Percentiles rank a stretch among this genome's conserved stretches.
These are phyloP conservation scores for Daboia siamensis DNA, from an alignment of 2,113 vertebrate genomes.

Conservation along the genomic window DNA sequence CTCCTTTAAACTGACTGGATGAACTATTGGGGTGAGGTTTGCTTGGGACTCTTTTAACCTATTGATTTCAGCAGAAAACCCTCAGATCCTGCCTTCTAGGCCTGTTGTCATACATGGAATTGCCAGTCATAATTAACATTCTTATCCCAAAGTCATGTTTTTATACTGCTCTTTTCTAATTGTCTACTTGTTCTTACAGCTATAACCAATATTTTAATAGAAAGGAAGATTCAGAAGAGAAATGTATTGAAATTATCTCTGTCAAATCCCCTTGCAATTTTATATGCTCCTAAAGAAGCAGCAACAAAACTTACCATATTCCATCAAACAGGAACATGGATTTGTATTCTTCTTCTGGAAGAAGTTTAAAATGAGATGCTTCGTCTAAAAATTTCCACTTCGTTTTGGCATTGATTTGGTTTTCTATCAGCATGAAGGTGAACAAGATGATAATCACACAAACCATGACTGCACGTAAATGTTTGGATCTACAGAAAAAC, in stretches of 20 bases:
- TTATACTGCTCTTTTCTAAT: not conserved
- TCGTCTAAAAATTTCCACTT: not conserved
- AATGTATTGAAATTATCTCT: too few relatives aligned
- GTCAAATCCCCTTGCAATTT: not conserved
- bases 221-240: not conserved
- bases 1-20: too few relatives aligned
- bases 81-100: too few relatives aligned
- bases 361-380: not conserved
- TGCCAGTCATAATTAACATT: too few relatives aligned
- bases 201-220: not conserved
- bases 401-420: not conserved
- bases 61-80: too few relatives aligned
- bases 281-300: not conserved
- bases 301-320: slow-evolving; percentile 3
- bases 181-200: not conserved
- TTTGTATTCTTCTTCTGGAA: slow-evolving; percentile 12
- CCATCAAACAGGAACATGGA: slow-evolving; percentile 12
- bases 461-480: not conserved
- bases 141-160: too few relatives aligned
- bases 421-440: not conserved
- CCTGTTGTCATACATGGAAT: too few relatives aligned
- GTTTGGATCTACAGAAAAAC: slow-evolving; percentile 1
- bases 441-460: not conserved
- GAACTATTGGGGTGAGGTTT: too few relatives aligned
- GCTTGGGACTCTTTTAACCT: too few relatives aligned